These are phyloP conservation scores for Sorex araneus DNA, from an alignment of 2,113 vertebrate genomes.

Conservation along the genomic window DNA sequence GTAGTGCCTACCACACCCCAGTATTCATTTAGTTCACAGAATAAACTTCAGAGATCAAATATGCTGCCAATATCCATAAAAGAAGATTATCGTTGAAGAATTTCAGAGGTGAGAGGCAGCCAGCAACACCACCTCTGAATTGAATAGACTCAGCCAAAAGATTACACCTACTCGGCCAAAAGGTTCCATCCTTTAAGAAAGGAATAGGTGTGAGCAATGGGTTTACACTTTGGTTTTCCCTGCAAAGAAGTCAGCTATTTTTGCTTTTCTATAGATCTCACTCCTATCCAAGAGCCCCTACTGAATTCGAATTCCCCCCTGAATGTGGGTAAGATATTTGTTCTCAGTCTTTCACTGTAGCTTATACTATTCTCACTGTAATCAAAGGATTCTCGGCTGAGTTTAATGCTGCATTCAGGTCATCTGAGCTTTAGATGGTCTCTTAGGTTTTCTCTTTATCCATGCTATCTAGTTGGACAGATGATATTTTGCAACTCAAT, in stretches of 20 bases:
- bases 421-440: too few species aligned
- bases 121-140: not conserved
- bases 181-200: not conserved
- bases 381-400: not conserved
- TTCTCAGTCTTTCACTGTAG: accelerated
- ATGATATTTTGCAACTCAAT: not conserved
- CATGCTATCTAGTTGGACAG: not conserved
- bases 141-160: not conserved
- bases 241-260: too few species aligned
- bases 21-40: not conserved
- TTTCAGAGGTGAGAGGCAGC: not conserved
- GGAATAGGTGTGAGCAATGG: not conserved
- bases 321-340: too few species aligned
- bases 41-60: slow-evolving; percentile 1
- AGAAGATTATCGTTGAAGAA: not conserved
- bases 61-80: not conserved
- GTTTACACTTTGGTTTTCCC: not conserved
- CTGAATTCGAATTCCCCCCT: not conserved
- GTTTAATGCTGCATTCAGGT: too few species aligned
- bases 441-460: too few species aligned
- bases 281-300: not conserved
- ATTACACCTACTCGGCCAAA: not conserved
- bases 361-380: accelerated
- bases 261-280: not conserved
- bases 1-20: not conserved